Base-by-base conservation (phyloP, 2,888 invertebrate species). In the Drosophila peninsularis region DNA sequence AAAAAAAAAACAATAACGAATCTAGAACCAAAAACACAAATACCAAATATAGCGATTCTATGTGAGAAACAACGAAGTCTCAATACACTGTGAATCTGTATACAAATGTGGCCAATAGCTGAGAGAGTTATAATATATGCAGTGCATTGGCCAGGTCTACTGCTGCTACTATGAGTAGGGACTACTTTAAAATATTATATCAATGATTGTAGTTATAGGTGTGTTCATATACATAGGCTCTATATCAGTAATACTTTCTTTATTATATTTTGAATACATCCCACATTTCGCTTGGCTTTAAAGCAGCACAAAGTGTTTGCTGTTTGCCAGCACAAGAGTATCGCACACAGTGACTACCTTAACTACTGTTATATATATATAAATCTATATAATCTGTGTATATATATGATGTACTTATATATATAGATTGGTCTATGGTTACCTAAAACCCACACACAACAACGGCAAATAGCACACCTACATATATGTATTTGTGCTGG, bases 401-500 rank as follows among this genome's bases (percentile, higher is more conserved):
- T 50, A 19, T 47, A 50, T 50, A n/a, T 30, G 45, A 21, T 45
- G 4, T 32, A 32, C 14, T 5, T 37, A 37, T 10, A 10, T 53
- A 17, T 41, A 17, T 45, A 37, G 39, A 56, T 47, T 34, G 17
- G 41, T 24, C 62, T 67, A 27, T 44, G 55, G 61, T 55, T 66
- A 71, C 34, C 52, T 34, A 56, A 52, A 49, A 30, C 62, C 57
- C 63, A 55, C 61, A 71, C 54, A 58, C 60, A 56, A 34, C 34
- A 44, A 19, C 19, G 45, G 44, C 36, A 45, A 54, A 30, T 32
- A 61, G 44, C 66, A 71, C 66, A 75, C 65, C 60, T 66, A 75
- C 68, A 50, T 56, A 30, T 63, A 45, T 65, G 45, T 61, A 39
- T 44, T 62, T 41, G 39, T 53, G 45, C 60, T 76, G 75, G 76